Evolutionary conservation across 2,888 invertebrate genomes (phyloP), one percentile per base, ranked within the genome.

Genomic region (Microdon myrmicae): DNA sequence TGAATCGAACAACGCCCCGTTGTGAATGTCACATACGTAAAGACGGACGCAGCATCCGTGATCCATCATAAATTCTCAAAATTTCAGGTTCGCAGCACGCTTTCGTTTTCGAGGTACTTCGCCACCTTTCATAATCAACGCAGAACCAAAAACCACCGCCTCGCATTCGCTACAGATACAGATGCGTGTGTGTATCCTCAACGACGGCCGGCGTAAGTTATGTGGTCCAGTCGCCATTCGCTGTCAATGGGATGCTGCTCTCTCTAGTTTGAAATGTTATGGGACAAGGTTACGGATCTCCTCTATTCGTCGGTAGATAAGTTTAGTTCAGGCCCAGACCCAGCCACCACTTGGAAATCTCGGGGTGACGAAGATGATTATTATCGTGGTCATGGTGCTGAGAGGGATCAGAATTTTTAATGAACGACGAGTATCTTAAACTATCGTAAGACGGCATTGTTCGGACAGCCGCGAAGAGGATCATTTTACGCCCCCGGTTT

Each of bases 241-340:
- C 20, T 39, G 56, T 64, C 56, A 51, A 64, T 51, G 51, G 41
- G 61, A 56, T 51, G 51, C 35, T 58, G 64, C 45, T 58, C 58
- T 58, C 51, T 64, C 48, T 58, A 64, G 51, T 51, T 51, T 64
- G 26, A 37, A 51, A 58, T 64, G 58, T 64, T 64, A 47, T 64
- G 8, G 64, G 64, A 47, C 64, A 64, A 64, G 64, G 64, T 64
- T 58, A 64, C 32, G 58, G 47, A 53, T n/a, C n/a, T n/a, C n/a
- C n/a, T n/a, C n/a, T n/a, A n/a, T n/a, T n/a, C n/a, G n/a, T n/a
- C 53, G 51, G 64, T 53, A 64, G 58, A 53, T 16, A 37, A 37
- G 31, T 38, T 41, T 35, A 45, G 51, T 38, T 47, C 19, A 59
- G 39, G 48, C 39, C 45, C 35, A 43, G 54, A 29, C 32, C 12